These are phyloP conservation scores for Hyposoter dolosus DNA, from an alignment of 2,888 invertebrate genomes.

Conservation along the genomic window DNA sequence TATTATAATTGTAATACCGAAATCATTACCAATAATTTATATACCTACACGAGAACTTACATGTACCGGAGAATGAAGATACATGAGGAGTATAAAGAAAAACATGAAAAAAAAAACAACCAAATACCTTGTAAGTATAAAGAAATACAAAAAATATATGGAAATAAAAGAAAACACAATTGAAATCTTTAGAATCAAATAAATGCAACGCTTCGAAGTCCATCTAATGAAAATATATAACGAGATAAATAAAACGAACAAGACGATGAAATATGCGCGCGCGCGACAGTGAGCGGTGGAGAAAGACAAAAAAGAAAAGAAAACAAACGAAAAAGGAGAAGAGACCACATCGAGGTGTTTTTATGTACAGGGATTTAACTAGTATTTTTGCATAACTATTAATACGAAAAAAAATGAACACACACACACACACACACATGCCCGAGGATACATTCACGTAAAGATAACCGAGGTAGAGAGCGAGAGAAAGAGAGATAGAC, in stretches of 20 bases:
- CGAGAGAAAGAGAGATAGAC: not conserved
- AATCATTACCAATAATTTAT: conserved; percentile 85
- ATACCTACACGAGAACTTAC: conserved; percentile 79
- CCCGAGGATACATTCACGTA: conserved; percentile 26
- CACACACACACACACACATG: conserved; percentile 25
- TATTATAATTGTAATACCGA: conserved; percentile 83
- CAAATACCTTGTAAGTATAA: conserved; percentile 84
- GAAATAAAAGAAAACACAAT: conserved; percentile 68
- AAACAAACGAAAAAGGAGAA: conserved; percentile 45
- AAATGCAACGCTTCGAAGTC: conserved; percentile 59
- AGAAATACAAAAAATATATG: conserved; percentile 74
- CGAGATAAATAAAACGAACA: conserved; percentile 5
- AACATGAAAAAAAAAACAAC: conserved; percentile 71
- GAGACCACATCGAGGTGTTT: conserved; percentile 75
- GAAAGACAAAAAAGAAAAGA: conserved; percentile 53
- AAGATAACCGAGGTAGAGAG: not conserved
- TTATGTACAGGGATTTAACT: conserved; percentile 83
- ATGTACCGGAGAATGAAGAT: conserved; percentile 66
- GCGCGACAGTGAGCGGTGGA: conserved; percentile 45
- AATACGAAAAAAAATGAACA: conserved; percentile 60
- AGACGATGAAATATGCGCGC: conserved; percentile 15
- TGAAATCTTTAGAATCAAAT: conserved; percentile 64
- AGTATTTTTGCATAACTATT: conserved; percentile 83
- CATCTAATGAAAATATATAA: conserved; percentile 53
- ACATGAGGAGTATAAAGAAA: conserved; percentile 51